Base-by-base conservation (phyloP, 53 echinoderm and acorn worm species). In the Glandiceps talaboti region DNA sequence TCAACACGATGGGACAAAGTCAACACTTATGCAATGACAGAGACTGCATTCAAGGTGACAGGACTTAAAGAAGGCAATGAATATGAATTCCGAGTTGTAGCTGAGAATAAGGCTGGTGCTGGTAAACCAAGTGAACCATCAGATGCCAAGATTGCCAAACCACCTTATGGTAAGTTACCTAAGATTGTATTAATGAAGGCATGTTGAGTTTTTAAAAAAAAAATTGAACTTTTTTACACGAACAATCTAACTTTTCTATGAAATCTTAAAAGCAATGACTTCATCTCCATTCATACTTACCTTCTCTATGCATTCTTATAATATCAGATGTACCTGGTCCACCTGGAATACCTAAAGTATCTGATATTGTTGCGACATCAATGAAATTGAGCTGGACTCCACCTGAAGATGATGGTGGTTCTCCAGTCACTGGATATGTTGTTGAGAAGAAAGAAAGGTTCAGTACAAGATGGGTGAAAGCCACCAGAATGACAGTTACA, bases 91-190 rank as follows among this genome's bases (percentile, higher is more conserved):
- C 6, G 64, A 45, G 64, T 45, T 20, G 20, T 20, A 45, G 64
- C 64, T 12, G 64, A 45, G 64, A 45, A 45, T 20, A 45, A 45
- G 20, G 64, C 64, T 45, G 64, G 64, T 45, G 80, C 81, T 29
- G 82, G 93, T 75, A 90, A 90, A 77, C 93, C 90, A 0, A 93
- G 93, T 33, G 90, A 84, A n/a, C 81, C 88, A 26, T 90, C 90
- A 0, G 82, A 76, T 33, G 79, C 90, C 33, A 81, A 85, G 77
- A 73, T 84, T 32, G 93, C 90, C 30, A 93, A 93, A 30, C 90
- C 88, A 28, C 90, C 93, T 28, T 93, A 90, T 84, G 88, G 93
- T 93, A 81, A 88, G 90, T 74, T 12, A 12, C 20, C 64, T 12
- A 12, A 45, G 64, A 45, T 45, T 6, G 20, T 45, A 45, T n/a